Conservation (phyloP, 2,888 invertebrate genomes). For the Pyrocoelia pectoralis region DNA sequence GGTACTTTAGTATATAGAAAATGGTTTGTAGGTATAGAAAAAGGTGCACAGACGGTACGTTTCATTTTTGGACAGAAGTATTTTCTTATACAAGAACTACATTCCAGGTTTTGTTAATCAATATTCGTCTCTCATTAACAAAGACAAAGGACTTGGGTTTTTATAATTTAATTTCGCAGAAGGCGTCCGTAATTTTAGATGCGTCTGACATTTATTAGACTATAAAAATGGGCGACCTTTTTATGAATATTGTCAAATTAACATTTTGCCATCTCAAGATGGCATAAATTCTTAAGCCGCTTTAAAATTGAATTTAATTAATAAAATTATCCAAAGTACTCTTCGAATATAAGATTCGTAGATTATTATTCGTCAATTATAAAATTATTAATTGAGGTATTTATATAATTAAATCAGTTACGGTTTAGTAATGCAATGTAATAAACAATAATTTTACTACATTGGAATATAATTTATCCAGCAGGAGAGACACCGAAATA, state of each 20-base stretch:
- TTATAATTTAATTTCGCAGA: slow-evolving; percentile 34
- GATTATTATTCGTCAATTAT: background rate
- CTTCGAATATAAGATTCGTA: background rate
- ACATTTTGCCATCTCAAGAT: slow-evolving; percentile 22
- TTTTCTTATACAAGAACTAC: slow-evolving; percentile 14
- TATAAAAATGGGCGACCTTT: slow-evolving; percentile 27
- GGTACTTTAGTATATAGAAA: too few relatives aligned
- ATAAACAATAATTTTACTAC: slow-evolving; percentile 22
- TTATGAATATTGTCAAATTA: slow-evolving; percentile 25
- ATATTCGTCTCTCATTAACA: slow-evolving; percentile 40
- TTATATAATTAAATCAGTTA: slow-evolving; percentile 17
- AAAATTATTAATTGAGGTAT: slow-evolving; percentile 9
- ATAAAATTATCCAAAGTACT: slow-evolving; percentile 10
- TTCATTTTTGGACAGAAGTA: slow-evolving; percentile 1
- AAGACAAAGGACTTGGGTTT: slow-evolving; percentile 39
- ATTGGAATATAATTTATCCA: slow-evolving; percentile 20
- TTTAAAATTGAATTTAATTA: slow-evolving; percentile 3
- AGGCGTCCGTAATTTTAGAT: slow-evolving; percentile 30
- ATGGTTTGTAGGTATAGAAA: background rate
- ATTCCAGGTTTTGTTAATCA: slow-evolving; percentile 35
- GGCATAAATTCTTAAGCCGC: slow-evolving; percentile 10
- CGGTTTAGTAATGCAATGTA: slow-evolving; percentile 10
- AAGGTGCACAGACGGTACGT: background rate
- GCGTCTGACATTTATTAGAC: slow-evolving; percentile 30
- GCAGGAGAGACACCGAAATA: slow-evolving; percentile 21